phyloP scores from a whole-genome alignment of 2,888 invertebrate species.

The Aquatica leii region DNA sequence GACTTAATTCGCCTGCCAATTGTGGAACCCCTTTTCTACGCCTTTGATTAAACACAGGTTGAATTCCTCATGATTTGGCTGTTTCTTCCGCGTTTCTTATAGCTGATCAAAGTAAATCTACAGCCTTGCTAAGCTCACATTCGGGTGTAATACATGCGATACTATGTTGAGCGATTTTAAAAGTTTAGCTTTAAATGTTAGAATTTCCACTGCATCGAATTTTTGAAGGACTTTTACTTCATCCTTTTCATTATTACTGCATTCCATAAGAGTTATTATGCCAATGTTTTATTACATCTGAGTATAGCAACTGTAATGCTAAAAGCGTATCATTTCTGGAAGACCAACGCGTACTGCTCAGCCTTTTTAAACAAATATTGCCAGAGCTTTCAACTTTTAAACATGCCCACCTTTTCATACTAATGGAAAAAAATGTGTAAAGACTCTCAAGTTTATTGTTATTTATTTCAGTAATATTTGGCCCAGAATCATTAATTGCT shows the following conservation, averaged over 20 bases:
- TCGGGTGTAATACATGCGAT: neutral
- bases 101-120: neutral
- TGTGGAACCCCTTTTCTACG: neutral
- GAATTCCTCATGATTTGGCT: neutral
- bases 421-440: neutral
- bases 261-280: neutral
- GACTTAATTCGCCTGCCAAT: constrained; percentile 8
- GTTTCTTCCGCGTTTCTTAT: neutral
- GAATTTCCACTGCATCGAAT: neutral
- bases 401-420: neutral
- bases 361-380: neutral
- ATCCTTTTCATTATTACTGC: neutral
- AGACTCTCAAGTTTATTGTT: neutral
- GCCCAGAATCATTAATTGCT: neutral
- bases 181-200: neutral
- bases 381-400: neutral
- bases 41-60: neutral
- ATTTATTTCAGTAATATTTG: neutral
- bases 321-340: neutral
- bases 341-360: constrained; percentile 1
- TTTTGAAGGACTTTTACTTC: neutral
- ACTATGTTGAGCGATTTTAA: neutral
- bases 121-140: neutral
- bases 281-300: no score
- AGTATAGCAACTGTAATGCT: neutral